A percentile compares a stretch with the other conserved stretches of the same genome.
phyloP scores from a whole-genome alignment of 2,797 vertebrate species.

The Neoniphon sammara region DNA sequence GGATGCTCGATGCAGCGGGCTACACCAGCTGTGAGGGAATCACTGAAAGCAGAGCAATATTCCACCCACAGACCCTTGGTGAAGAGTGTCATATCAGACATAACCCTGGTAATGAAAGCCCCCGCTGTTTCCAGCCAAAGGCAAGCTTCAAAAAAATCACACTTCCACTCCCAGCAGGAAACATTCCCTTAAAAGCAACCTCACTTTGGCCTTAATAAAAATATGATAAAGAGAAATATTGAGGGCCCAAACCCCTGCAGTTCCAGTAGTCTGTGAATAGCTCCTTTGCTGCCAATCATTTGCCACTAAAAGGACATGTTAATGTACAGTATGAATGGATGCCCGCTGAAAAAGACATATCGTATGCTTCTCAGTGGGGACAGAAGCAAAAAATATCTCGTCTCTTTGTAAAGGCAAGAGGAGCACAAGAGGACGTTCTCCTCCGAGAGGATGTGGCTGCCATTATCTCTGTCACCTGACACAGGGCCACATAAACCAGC shows the following conservation, averaged over 20 bases:
- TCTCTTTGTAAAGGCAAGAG: slow-evolving; percentile 43
- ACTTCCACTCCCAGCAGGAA: slow-evolving; percentile 50
- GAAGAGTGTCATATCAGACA: slow-evolving; percentile 54
- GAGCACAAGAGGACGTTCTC: slow-evolving; percentile 2
- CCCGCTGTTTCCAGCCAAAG: slow-evolving; percentile 50
- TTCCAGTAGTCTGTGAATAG: neutral
- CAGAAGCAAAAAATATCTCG: slow-evolving; percentile 22
- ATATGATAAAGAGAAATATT: slow-evolving; percentile 17
- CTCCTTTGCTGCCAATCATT: slow-evolving; percentile 7
- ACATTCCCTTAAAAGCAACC: slow-evolving; percentile 49
- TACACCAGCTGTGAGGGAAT: slow-evolving; percentile 61
- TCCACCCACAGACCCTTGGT: slow-evolving; percentile 61
- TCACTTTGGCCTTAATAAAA: slow-evolving; percentile 59
- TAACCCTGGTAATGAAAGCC: slow-evolving; percentile 67
- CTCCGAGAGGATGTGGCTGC: slow-evolving; percentile 55
- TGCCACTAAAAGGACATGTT: neutral
- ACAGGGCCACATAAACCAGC: slow-evolving; percentile 44
- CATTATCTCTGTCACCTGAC: slow-evolving; percentile 73
- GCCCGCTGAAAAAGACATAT: neutral
- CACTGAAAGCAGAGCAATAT: slow-evolving; percentile 52
- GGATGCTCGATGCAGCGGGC: slow-evolving; percentile 48
- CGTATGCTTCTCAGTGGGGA: neutral
- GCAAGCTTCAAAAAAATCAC: slow-evolving; percentile 48
- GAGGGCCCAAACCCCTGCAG: neutral
- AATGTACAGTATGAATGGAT: slow-evolving; percentile 22